Conservation (phyloP, 1,140 invertebrate genomes). For the Drosophila malerkotliana region DNA sequence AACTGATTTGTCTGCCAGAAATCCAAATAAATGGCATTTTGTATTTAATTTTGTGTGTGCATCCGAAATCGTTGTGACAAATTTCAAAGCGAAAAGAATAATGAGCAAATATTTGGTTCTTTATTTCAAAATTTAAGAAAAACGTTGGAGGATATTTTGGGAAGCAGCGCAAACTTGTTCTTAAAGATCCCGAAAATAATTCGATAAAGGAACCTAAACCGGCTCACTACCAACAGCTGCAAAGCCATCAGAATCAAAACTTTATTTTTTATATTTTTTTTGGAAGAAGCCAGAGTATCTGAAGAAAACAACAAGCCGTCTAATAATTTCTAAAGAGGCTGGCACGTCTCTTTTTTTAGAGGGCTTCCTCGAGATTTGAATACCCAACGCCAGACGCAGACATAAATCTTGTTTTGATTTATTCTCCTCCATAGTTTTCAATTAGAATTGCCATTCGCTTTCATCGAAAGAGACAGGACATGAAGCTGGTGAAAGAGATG, state of each 20-base stretch:
- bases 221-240: conserved; percentile 68
- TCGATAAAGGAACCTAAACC: conserved; percentile 42
- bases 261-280: conserved; percentile 38
- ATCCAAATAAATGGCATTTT: conserved; percentile 1
- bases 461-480: not conserved
- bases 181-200: conserved; percentile 4
- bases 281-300: too few species aligned
- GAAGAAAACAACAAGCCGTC: conserved; percentile 40
- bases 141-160: too few species aligned
- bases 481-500: conserved; percentile 6
- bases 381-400: conserved; percentile 40
- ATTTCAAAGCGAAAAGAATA: conserved; percentile 4
- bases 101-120: conserved; percentile 1
- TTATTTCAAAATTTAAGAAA: too few species aligned
- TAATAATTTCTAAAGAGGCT: conserved; percentile 65
- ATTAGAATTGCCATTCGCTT: conserved; percentile 31
- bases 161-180: too few species aligned
- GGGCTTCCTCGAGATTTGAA: conserved; percentile 56
- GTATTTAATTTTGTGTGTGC: conserved; percentile 12
- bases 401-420: conserved; percentile 74
- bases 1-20: conserved; percentile 40
- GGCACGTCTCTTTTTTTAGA: conserved; percentile 10
- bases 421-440: conserved; percentile 62
- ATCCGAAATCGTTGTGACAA: conserved; percentile 33
- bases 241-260: conserved; percentile 44